Percentiles rank a stretch among this genome's conserved stretches.
Conservation (phyloP, 2,888 invertebrate species). For the Corythucha ciliata region DNA sequence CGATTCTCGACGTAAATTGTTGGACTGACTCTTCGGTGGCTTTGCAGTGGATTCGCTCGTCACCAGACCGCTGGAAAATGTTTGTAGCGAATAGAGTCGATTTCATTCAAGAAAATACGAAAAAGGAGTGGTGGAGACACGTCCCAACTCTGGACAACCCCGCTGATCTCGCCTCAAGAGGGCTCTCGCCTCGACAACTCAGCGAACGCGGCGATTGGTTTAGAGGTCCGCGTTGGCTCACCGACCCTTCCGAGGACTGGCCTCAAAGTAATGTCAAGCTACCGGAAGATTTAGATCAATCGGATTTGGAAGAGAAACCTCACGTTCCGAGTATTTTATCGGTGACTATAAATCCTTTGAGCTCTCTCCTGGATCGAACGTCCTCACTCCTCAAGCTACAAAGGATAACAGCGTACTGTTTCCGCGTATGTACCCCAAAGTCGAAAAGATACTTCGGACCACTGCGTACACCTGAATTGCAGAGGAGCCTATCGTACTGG, state of each 20-base stretch:
- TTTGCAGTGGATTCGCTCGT: slow-evolving; percentile 13
- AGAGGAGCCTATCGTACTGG: not conserved
- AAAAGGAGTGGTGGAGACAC: slow-evolving; percentile 10
- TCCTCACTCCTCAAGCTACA: too few species aligned
- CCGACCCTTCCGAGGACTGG: not conserved
- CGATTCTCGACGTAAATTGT: too few species aligned
- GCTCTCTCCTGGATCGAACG: too few species aligned
- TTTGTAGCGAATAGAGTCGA: slow-evolving; percentile 18
- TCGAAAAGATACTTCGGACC: not conserved
- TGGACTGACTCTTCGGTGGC: slow-evolving; percentile 16
- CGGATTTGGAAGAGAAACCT: not conserved
- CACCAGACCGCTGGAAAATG: slow-evolving; percentile 7
- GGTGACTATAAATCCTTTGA: too few species aligned
- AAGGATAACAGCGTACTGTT: too few species aligned
- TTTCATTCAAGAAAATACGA: not conserved
- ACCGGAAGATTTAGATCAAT: not conserved
- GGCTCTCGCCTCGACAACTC: slow-evolving; percentile 16
- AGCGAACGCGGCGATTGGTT: slow-evolving; percentile 20
- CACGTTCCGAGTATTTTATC: not conserved
- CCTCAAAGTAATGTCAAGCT: not conserved
- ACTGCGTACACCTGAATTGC: not conserved
- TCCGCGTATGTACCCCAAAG: not conserved
- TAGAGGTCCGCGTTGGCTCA: slow-evolving; percentile 18
- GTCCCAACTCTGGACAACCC: slow-evolving; percentile 34
- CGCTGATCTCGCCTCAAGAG: slow-evolving; percentile 36